Percentiles rank a stretch among this genome's conserved stretches.
These are phyloP conservation scores for Drosophila siamana DNA, from an alignment of 2,888 invertebrate genomes.

Conservation along the genomic window DNA sequence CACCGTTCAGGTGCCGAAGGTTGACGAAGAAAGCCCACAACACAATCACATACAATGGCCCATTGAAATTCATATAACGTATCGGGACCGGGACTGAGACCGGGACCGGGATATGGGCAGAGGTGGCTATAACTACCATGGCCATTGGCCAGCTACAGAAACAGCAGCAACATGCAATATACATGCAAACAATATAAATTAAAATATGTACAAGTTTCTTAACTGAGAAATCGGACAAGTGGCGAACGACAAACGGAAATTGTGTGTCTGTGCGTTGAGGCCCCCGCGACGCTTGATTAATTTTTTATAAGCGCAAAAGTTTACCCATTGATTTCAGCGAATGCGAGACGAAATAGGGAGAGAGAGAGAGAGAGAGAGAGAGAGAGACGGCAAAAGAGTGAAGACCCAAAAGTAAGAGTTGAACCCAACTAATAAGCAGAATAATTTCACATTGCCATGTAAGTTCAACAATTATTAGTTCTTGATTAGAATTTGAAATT, in stretches of 20 bases:
- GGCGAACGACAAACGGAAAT: conserved; percentile 45
- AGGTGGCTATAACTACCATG: conserved; percentile 15
- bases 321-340: conserved; percentile 6
- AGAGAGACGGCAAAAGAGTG: too few relatives aligned
- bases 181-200: conserved; percentile 64
- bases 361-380: background rate
- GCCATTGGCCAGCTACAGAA: conserved; percentile 28
- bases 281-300: conserved; percentile 50
- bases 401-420: too few relatives aligned
- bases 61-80: conserved; percentile 67
- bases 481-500: too few relatives aligned
- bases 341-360: too few relatives aligned
- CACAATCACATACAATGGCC: conserved; percentile 72
- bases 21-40: conserved; percentile 77
- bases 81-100: conserved; percentile 16
- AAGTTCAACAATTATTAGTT: background rate
- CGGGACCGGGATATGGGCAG: too few relatives aligned
- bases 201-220: conserved; percentile 64
- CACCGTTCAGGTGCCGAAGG: conserved; percentile 7
- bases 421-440: too few relatives aligned
- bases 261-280: conserved; percentile 32
- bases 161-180: conserved; percentile 14
- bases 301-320: conserved; percentile 42
- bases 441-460: too few relatives aligned
- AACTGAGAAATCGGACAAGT: conserved; percentile 40